Conservation (phyloP, 2,113 vertebrate genomes). For the Lycaon pictus region DNA sequence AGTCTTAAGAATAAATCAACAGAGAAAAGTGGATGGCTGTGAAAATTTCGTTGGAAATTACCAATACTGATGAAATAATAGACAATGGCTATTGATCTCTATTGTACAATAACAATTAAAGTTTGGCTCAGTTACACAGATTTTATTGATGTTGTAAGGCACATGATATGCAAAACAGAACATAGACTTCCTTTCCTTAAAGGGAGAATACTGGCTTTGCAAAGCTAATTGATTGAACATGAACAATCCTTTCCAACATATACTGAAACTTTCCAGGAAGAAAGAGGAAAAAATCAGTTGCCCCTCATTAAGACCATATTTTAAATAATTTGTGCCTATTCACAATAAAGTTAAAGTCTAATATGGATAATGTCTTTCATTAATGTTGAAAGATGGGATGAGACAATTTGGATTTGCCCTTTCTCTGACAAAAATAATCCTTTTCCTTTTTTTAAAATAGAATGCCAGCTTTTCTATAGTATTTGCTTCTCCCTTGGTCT, state of each 20-base stretch:
- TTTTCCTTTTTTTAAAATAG: not conserved
- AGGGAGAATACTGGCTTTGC: not conserved
- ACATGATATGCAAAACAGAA: not conserved
- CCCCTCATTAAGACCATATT: not conserved
- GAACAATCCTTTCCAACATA: not conserved
- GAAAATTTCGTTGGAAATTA: not conserved
- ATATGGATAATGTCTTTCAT: not conserved
- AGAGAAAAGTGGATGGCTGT: not conserved
- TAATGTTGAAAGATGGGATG: not conserved
- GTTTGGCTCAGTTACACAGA: not conserved
- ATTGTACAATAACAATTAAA: fast-evolving
- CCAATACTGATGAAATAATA: not conserved
- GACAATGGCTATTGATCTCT: too few species aligned
- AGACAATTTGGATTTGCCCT: not conserved
- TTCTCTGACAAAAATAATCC: not conserved
- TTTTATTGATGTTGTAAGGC: not conserved
- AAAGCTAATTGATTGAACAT: not conserved
- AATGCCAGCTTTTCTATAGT: not conserved
- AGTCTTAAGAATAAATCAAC: not conserved
- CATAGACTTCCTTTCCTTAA: not conserved
- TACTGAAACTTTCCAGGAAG: not conserved
- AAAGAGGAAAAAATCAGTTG: not conserved
- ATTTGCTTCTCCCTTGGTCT: conserved; percentile 24
- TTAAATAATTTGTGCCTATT: not conserved
- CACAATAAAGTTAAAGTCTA: not conserved